Evolutionary conservation across 2,888 invertebrate genomes (phyloP).

Genomic region (Pollenia angustigena): DNA sequence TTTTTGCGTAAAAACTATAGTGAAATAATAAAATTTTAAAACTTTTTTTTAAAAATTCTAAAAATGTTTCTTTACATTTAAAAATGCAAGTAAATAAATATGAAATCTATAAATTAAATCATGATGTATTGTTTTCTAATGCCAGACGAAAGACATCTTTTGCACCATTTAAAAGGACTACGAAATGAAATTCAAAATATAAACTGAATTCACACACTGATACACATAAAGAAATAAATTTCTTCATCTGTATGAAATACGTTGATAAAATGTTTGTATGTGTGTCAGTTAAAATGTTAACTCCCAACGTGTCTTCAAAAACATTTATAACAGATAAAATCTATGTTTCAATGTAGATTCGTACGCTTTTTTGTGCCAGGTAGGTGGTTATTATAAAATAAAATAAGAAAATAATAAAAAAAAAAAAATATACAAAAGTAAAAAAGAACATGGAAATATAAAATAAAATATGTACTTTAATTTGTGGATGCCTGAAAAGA

Average conservation of each 20-base stretch:
- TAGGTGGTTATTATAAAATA: slow-evolving; percentile 32
- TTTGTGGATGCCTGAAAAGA: slow-evolving; percentile 50
- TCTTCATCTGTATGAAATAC: background rate
- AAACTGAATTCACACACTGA: background rate
- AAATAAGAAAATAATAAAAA: background rate
- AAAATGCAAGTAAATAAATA: background rate
- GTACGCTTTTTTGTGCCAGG: slow-evolving; percentile 1
- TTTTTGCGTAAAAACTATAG: too few species aligned
- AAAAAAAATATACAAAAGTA: slow-evolving; percentile 1
- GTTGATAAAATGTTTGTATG: background rate
- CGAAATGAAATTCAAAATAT: slow-evolving; percentile 24
- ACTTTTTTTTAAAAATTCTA: too few species aligned
- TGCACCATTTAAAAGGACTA: slow-evolving; percentile 29
- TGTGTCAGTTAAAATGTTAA: background rate
- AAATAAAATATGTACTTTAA: slow-evolving; percentile 56
- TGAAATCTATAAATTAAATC: slow-evolving; percentile 37
- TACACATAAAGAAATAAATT: background rate
- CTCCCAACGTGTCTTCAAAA: slow-evolving; percentile 36
- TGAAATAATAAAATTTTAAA: too few species aligned
- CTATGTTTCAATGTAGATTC: slow-evolving; percentile 14
- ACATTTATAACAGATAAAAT: slow-evolving; percentile 55
- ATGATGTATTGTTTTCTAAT: slow-evolving; percentile 43
- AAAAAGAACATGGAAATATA: background rate
- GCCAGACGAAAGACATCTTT: slow-evolving; percentile 34
- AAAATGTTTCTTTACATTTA: too few species aligned